Evolutionary conservation across 2,113 vertebrate genomes (phyloP).

Genomic region (Drymodes brunneopygia): DNA sequence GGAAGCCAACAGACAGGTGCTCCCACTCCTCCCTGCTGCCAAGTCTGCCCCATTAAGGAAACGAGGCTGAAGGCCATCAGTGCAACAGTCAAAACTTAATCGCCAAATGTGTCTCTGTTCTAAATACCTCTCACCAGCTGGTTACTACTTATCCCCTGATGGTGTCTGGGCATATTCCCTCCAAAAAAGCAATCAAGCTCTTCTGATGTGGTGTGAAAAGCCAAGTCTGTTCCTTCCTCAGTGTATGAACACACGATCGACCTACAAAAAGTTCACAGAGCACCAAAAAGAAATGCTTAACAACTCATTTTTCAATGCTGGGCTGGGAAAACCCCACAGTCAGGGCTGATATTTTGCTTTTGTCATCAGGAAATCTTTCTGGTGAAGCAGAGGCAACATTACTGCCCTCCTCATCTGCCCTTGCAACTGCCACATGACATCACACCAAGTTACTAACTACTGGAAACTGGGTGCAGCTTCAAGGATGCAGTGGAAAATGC

Average conservation of each 20-base stretch:
- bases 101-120: background rate
- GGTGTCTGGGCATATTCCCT: background rate
- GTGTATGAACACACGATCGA: background rate
- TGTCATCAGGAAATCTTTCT: background rate
- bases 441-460: background rate
- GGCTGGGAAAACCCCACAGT: background rate
- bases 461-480: background rate
- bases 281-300: background rate
- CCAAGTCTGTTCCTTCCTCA: background rate
- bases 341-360: background rate
- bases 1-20: constrained; percentile 1
- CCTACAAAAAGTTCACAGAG: background rate
- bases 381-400: background rate
- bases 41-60: background rate
- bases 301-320: background rate
- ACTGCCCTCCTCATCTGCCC: background rate
- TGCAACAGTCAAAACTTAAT: constrained; percentile 14
- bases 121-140: constrained; percentile 47
- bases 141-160: constrained; percentile 4
- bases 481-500: background rate
- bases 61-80: background rate
- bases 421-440: background rate
- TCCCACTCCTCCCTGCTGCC: background rate
- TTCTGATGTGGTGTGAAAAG: background rate
- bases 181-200: background rate